Evolutionary conservation across 2,888 invertebrate species (phyloP).

Genomic region (Halictus quadricinctus): DNA sequence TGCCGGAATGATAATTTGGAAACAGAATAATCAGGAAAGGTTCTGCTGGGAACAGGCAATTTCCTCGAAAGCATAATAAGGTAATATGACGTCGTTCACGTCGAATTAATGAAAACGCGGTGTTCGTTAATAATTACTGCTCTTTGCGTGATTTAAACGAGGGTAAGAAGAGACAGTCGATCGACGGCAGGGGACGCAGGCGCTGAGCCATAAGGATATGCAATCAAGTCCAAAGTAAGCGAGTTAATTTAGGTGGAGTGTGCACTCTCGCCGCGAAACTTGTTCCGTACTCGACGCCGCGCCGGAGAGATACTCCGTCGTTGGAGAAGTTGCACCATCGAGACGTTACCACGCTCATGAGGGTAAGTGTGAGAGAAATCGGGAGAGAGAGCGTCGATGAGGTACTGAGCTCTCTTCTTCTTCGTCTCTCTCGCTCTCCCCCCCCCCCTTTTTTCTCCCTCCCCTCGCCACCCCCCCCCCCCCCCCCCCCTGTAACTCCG

Average conservation of each 20-base stretch:
- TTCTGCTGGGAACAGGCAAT: neutral
- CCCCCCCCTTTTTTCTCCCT: neutral
- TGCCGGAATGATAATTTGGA: neutral
- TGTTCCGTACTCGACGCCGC: slow-evolving; percentile 67
- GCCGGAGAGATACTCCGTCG: slow-evolving; percentile 68
- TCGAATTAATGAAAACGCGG: slow-evolving; percentile 57
- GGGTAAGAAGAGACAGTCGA: slow-evolving; percentile 55
- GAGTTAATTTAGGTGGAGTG: slow-evolving; percentile 77
- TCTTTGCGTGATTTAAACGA: slow-evolving; percentile 42
- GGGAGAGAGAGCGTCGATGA: slow-evolving; percentile 24
- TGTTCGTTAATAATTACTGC: slow-evolving; percentile 56
- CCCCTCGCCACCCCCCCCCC: neutral
- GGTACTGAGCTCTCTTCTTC: slow-evolving; percentile 26
- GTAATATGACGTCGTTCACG: slow-evolving; percentile 2
- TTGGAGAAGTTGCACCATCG: slow-evolving; percentile 72
- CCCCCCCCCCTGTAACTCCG: neutral
- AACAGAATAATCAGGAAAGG: neutral
- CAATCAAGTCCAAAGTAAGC: slow-evolving; percentile 76
- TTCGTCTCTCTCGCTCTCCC: slow-evolving; percentile 9
- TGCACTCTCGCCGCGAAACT: slow-evolving; percentile 76
- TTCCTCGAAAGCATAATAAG: neutral
- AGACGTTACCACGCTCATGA: slow-evolving; percentile 72
- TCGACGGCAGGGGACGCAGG: slow-evolving; percentile 59
- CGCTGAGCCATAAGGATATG: slow-evolving; percentile 71
- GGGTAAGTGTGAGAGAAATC: slow-evolving; percentile 61